These are phyloP conservation scores for Chlorodrepanis virens DNA, from an alignment of 2,113 vertebrate genomes.

Conservation along the genomic window DNA sequence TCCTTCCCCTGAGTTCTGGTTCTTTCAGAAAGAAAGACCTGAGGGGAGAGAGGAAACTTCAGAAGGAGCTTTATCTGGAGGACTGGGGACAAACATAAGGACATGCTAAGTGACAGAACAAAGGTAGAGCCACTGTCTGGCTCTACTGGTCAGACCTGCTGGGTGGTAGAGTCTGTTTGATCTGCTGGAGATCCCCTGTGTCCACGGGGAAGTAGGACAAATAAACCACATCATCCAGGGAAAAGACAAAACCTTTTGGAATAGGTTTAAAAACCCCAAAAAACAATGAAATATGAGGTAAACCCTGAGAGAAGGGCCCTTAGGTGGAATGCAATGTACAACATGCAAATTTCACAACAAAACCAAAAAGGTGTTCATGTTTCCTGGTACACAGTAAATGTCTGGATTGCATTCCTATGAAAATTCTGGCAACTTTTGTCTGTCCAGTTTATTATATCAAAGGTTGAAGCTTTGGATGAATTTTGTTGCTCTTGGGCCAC, in stretches of 20 bases:
- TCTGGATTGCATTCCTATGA: not conserved
- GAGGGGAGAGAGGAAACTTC: not conserved
- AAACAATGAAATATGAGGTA: not conserved
- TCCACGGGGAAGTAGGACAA: not conserved
- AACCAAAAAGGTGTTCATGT: not conserved
- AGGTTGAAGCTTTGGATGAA: not conserved
- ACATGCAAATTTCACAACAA: not conserved
- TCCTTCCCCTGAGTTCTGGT: not conserved
- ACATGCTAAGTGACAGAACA: accelerated
- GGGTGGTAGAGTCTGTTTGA: not conserved
- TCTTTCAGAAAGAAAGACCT: not conserved
- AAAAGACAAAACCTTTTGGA: not conserved
- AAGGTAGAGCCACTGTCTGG: not conserved
- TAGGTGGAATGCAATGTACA: not conserved
- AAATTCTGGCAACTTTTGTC: not conserved
- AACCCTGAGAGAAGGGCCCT: not conserved
- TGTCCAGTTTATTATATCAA: not conserved
- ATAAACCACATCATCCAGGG: not conserved
- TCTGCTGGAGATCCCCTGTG: not conserved
- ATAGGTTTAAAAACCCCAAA: not conserved
- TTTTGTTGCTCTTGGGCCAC: not conserved
- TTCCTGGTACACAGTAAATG: not conserved
- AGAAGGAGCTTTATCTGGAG: not conserved
- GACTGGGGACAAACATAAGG: not conserved
- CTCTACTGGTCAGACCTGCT: not conserved